Base-by-base conservation (phyloP, 2,888 invertebrate species). In the Lasioglossum oenotherae region DNA sequence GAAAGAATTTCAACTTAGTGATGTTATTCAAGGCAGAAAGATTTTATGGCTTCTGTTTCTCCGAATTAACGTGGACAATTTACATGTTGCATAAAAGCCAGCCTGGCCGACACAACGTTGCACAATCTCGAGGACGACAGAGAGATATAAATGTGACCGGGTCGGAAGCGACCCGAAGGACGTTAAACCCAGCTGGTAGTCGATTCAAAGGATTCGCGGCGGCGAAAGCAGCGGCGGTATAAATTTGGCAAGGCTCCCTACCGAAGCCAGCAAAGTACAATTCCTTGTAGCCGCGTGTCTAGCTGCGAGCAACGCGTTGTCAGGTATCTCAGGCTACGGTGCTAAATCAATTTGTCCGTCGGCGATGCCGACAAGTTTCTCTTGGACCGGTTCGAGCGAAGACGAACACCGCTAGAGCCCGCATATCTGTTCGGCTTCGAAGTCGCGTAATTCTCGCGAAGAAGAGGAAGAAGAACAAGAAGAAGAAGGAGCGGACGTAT, bases 291-390 rank as follows among this genome's bases (percentile, higher is more conserved):
- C 27, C 82, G 78, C 82, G 72, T 78, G 84, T 82, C 78, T 78
- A 64, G 74, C 74, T 82, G 74, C 78, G 84, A 76, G 85, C 83
- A 46, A 79, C 76, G 79, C 76, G 79, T 44, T 83, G 85, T 80
- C 84, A 85, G 80, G 85, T 76, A 83, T 85, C 76, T 74, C 84
- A 64, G 85, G 76, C 76, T 76, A 73, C 84, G 80, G 64, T 16
- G 77, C 76, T 85, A 86, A 86, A 86, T 86, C 85, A 81, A 84
- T 86, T 87, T 84, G 74, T 86, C 77, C 74, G 81, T 76, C 74
- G 57, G 19, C 41, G 78, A 41, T 60, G 64, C 79, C 69, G 41
- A n/a, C 38, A 71, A 87, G 87, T 88, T 88, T 87, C 87, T 87
- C 84, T 88, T 87, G 88, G 84, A 88, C 77, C 53, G 14, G n/a